Evolutionary conservation across 2,113 vertebrate genomes (phyloP), one percentile per base, ranked within the genome.

Genomic region (Gopherus flavomarginatus): DNA sequence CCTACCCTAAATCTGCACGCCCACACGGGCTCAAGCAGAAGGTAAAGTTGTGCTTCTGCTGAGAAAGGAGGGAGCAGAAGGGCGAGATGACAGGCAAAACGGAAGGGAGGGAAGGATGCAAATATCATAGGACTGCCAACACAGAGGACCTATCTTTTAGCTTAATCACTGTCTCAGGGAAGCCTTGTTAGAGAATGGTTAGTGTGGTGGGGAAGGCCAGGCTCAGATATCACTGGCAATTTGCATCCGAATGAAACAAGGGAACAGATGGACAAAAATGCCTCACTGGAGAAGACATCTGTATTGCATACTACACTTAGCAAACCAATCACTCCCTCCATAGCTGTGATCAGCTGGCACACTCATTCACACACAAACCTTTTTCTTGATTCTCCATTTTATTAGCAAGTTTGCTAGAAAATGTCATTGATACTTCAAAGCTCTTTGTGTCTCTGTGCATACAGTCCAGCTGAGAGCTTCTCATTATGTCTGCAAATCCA

Each of bases 311-410:
- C 38, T 38, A 0, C 4, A 42, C 57, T 21, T 35, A 22, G 53
- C 62, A 56, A 50, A 52, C 0, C 7, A 22, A 47, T 14, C 27
- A 26, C 12, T 42, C n/a, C 17, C 49, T 52, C 65, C 8, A 3
- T 0, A 38, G 42, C 65, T 85, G 19, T 1, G 2, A 13, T 56
- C 22, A 77, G 21, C 8, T 69, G 62, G 35, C 62, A 1, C 35
- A 29, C 50, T 7, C n/a, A 69, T 0, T 11, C 31, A 5, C 6
- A 52, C 2, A 8, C 17, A 19, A 29, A 5, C 2, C 4, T 0
- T 4, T 3, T 19, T 21, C 57, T 27, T 53, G 22, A 52, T 44
- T n/a, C 7, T 72, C 42, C 8, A 5, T 44, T 1, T 21, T 44
- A 42, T 24, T 0, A 1, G 9, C 17, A 2, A 6, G 0, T 81